Evolutionary conservation across 23 tunicate species (phyloP), one percentile per base, ranked within the genome.

Genomic region (Halocynthia aurantium): DNA sequence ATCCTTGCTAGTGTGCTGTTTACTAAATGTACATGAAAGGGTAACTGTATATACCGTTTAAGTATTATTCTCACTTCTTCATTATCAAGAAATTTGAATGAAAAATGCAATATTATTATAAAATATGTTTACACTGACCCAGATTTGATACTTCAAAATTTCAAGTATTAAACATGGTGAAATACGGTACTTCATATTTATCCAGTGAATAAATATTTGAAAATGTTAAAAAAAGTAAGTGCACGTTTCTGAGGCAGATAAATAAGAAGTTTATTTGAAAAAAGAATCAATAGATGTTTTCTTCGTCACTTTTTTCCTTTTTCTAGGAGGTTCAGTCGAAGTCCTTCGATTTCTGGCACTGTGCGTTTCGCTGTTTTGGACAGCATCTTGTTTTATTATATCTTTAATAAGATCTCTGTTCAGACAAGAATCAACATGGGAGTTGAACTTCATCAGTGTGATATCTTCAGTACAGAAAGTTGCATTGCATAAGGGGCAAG

Each of bases 361-460:
- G 6, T 13, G 54, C 61, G 17, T 18, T 75, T 9, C 5, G 10
- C 11, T 55, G 4, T 19, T 20, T 1, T 55, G 11, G 51, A n/a
- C 51, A 49, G 75, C 49, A 44, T 70, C 75, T 15, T 53, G 51
- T 22, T 22, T 70, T 8, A 92, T 61, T 22, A 92, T 69, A 6
- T 86, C 81, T 6, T 63, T 74, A 44, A 92, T 86, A 12, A 77
- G 57, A 64, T 74, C 53, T 7, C 90, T 82, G 68, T 80, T 92
- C 49, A 92, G 62, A 71, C 98, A 92, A 0, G 88, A 60, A 57
- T 89, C 96, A 8, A 89, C 77, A 64, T 89, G 96, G 21, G 22
- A 22, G 75, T 89, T 89, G 60, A 89, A 84, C 55, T 72, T 51
- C 5, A 73, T 19, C 18, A 89, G 75, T 8, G 85, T 51, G 0